Percentiles rank a stretch among this genome's conserved stretches.
These are phyloP conservation scores for Coptotermes formosanus DNA, from an alignment of 1,140 invertebrate species.

Conservation along the genomic window DNA sequence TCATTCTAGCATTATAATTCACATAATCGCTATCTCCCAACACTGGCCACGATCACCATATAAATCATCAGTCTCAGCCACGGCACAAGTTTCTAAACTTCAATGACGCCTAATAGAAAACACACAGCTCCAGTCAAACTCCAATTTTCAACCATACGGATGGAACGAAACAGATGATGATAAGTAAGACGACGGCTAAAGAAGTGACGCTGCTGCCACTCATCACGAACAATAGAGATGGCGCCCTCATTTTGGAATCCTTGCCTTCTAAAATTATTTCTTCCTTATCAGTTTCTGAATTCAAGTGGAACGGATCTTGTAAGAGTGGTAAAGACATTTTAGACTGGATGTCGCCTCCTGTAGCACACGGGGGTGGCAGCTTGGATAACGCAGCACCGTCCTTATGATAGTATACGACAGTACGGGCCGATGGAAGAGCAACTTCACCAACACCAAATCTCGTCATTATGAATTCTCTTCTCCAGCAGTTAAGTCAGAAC, in stretches of 20 bases:
- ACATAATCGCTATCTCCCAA: background rate
- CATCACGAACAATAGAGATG: background rate
- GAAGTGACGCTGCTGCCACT: background rate
- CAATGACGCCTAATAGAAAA: no score
- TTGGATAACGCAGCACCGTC: background rate
- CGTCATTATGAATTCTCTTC: background rate
- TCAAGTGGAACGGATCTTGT: background rate
- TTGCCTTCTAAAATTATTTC: background rate
- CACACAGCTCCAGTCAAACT: background rate
- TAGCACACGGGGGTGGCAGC: background rate
- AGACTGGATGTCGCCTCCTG: background rate
- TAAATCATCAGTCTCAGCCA: background rate
- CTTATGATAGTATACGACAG: background rate
- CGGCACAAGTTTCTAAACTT: background rate
- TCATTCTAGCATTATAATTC: background rate
- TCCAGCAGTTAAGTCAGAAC: background rate
- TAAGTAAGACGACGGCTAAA: background rate
- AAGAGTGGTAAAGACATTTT: background rate
- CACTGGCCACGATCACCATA: background rate
- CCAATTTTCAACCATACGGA: background rate
- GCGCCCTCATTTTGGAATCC: background rate
- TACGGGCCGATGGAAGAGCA: background rate
- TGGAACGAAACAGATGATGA: background rate
- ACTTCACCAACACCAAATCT: background rate
- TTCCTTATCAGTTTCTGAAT: background rate